These are phyloP conservation scores for Bungarus multicinctus DNA, from an alignment of 2,113 vertebrate species.

Conservation along the genomic window DNA sequence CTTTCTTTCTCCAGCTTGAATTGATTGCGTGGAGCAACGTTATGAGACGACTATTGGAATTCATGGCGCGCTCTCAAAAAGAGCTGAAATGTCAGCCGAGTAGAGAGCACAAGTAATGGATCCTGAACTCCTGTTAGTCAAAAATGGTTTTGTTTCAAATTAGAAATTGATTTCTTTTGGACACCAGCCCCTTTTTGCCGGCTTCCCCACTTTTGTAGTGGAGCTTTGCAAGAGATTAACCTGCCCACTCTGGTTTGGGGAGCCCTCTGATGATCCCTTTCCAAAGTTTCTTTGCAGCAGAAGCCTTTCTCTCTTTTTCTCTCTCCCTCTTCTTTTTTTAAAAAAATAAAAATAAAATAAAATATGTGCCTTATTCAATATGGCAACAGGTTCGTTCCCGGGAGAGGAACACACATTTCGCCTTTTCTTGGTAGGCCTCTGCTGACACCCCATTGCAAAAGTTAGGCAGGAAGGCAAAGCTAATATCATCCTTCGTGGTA, in stretches of 20 bases:
- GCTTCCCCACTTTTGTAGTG: slow-evolving; percentile 67
- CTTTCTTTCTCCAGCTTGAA: slow-evolving; percentile 74
- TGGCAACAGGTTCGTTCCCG: slow-evolving; percentile 67
- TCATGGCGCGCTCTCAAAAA: slow-evolving; percentile 74
- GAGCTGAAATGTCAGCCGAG: slow-evolving; percentile 76
- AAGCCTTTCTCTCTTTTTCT: slow-evolving; percentile 31
- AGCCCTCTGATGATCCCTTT: slow-evolving; percentile 66
- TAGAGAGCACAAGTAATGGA: slow-evolving; percentile 75
- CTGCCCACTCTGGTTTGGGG: slow-evolving; percentile 56
- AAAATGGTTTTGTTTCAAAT: slow-evolving; percentile 83
- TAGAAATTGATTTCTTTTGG: slow-evolving; percentile 82
- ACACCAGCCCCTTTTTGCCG: slow-evolving; percentile 70
- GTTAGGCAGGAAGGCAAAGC: too few species aligned
- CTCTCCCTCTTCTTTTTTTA: slow-evolving; percentile 51
- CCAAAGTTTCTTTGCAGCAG: slow-evolving; percentile 65
- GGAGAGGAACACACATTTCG: slow-evolving; percentile 65
- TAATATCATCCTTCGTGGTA: too few species aligned
- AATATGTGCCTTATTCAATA: slow-evolving; percentile 66
- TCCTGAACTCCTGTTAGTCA: slow-evolving; percentile 80
- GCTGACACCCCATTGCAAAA: slow-evolving; percentile 61
- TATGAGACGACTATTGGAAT: slow-evolving; percentile 78
- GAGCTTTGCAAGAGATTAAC: slow-evolving; percentile 71
- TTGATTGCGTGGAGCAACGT: slow-evolving; percentile 72
- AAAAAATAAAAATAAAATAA: slow-evolving; percentile 43
- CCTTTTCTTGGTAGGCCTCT: slow-evolving; percentile 62